phyloP scores from a whole-genome alignment of 2,113 vertebrate species.

The Thalassarche chlororhynchos region DNA sequence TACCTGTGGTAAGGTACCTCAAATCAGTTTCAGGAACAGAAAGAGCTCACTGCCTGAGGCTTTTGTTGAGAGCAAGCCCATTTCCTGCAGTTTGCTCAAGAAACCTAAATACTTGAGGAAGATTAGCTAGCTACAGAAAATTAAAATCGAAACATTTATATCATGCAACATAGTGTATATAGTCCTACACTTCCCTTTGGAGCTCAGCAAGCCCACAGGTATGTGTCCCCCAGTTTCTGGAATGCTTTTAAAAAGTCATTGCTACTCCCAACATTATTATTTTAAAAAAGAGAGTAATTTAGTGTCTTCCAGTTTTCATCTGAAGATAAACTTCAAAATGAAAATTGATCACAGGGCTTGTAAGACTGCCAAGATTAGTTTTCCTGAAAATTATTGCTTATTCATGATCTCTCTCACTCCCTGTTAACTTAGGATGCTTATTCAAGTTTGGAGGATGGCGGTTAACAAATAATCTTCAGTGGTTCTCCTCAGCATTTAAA shows the following conservation, averaged over 20 bases:
- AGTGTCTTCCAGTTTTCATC: neutral
- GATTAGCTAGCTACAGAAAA: neutral
- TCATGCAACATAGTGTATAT: too few species aligned
- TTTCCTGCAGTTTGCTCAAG: neutral
- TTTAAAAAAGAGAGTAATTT: neutral
- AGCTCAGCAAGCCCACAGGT: neutral
- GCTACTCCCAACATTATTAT: neutral
- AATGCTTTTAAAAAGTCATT: neutral
- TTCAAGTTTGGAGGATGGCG: neutral
- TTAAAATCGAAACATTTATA: neutral
- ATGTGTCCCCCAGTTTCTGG: neutral
- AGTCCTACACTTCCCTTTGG: neutral
- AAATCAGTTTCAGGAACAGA: neutral
- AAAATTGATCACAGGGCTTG: neutral
- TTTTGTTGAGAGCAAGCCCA: neutral
- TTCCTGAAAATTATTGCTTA: neutral
- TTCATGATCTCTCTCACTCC: neutral
- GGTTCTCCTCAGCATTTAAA: conserved; percentile 7
- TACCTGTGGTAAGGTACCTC: neutral
- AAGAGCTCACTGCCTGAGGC: neutral
- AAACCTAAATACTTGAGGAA: neutral
- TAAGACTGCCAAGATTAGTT: neutral
- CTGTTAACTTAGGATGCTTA: neutral
- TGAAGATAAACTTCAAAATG: neutral
- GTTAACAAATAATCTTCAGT: neutral